A percentile compares a stretch with the other conserved stretches of the same genome.
Evolutionary conservation across 2,113 vertebrate genomes (phyloP).

Genomic region (Oplegnathus fasciatus): DNA sequence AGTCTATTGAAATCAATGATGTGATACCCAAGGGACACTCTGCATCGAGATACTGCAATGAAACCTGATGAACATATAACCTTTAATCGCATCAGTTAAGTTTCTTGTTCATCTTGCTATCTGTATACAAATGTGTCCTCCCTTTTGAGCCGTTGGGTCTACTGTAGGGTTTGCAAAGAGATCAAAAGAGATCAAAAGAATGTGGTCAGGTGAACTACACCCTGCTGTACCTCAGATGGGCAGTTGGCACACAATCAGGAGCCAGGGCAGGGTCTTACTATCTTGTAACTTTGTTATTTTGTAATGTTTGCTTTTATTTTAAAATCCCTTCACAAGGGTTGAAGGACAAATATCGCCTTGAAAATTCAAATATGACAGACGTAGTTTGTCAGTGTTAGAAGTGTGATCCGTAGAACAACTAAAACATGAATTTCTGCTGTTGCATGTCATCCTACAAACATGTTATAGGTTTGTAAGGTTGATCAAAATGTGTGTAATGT

Average conservation of each 20-base stretch:
- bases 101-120: background rate
- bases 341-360: background rate
- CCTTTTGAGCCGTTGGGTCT: background rate
- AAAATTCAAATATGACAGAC: background rate
- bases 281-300: background rate
- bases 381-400: background rate
- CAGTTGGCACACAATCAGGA: background rate
- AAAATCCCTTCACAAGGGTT: background rate
- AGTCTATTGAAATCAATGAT: background rate
- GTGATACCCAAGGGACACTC: background rate
- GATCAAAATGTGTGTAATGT: background rate
- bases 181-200: conserved; percentile 31
- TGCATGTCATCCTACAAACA: background rate
- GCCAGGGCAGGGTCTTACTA: background rate
- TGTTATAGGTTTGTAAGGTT: background rate
- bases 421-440: background rate
- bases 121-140: background rate
- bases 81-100: background rate
- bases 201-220: conserved; percentile 13
- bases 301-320: background rate
- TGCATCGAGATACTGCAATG: background rate
- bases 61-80: background rate
- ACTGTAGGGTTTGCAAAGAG: background rate
- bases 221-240: conserved; percentile 7
- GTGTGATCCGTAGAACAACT: background rate